phyloP scores from a whole-genome alignment of 92 coral and sea anemone species.

The Diadumene lineata region DNA sequence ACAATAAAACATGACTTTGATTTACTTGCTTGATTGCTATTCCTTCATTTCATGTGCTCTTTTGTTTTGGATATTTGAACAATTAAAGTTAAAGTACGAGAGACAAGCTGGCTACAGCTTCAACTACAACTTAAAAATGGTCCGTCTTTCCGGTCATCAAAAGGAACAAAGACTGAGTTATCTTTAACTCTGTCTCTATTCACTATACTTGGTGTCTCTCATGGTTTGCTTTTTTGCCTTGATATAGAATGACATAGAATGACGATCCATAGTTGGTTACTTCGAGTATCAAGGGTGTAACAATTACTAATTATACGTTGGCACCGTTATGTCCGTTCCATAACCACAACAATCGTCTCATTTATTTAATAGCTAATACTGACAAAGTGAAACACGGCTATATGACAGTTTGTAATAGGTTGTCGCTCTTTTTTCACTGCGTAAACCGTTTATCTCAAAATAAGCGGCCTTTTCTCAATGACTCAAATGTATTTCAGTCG shows the following conservation, averaged over 20 bases:
- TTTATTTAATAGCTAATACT: background rate
- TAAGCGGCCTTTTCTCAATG: background rate
- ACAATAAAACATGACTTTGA: background rate
- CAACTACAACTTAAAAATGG: constrained; percentile 1
- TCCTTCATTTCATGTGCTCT: background rate
- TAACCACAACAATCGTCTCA: constrained; percentile 25
- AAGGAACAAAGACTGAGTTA: background rate
- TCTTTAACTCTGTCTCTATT: background rate
- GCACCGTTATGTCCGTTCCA: constrained; percentile 27
- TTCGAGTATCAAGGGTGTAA: background rate
- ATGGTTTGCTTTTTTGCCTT: too few relatives aligned
- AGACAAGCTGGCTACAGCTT: constrained; percentile 1
- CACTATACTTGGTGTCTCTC: too few relatives aligned
- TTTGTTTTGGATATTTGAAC: background rate
- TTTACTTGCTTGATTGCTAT: background rate
- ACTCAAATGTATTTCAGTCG: background rate
- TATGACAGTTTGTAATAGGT: background rate
- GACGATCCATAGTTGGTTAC: background rate
- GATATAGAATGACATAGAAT: background rate
- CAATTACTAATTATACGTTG: constrained; percentile 7
- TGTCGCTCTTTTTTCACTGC: background rate
- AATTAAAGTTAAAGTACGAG: constrained; percentile 1
- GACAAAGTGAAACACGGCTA: background rate
- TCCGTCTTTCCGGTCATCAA: background rate
- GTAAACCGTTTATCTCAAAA: background rate